Conservation (phyloP, 2,797 vertebrate genomes). For the Gymnoscopelus microlampas region DNA sequence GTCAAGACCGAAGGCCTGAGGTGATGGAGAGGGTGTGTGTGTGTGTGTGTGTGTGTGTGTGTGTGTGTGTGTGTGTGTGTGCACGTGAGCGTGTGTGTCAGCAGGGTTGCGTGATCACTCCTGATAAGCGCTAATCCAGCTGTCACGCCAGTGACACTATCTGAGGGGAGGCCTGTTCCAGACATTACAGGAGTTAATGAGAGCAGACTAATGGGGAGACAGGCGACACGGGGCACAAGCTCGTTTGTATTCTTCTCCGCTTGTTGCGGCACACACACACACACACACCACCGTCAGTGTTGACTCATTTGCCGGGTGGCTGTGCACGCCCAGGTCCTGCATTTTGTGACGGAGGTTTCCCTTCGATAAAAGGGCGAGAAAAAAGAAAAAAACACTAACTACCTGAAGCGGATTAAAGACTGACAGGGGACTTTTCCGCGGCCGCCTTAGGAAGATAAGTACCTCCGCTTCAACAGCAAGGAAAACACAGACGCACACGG, state of each 20-base stretch:
- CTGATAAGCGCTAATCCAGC: conserved; percentile 76
- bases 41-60: neutral
- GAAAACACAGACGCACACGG: neutral
- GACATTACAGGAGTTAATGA: conserved; percentile 70
- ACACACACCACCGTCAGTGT: conserved; percentile 17
- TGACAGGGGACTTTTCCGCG: conserved; percentile 31
- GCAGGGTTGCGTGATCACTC: conserved; percentile 57
- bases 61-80: conserved; percentile 11
- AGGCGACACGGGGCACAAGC: conserved; percentile 10
- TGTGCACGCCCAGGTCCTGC: neutral
- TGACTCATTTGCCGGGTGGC: conserved; percentile 29
- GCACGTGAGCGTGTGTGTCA: conserved; percentile 6
- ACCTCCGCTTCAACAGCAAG: conserved; percentile 17
- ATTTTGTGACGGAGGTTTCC: conserved; percentile 13
- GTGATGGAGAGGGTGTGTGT: conserved; percentile 24
- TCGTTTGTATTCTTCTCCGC: conserved; percentile 52
- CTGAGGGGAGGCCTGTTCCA: conserved; percentile 60
- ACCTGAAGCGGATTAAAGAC: conserved; percentile 40
- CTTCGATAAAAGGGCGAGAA: conserved; percentile 16
- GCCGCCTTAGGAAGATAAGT: conserved; percentile 24
- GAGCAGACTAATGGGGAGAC: conserved; percentile 55
- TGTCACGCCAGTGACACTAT: conserved; percentile 70
- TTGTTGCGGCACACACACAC: conserved; percentile 10
- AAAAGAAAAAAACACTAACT: conserved; percentile 34
- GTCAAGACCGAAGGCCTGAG: conserved; percentile 29